Conservation (phyloP, 2,888 invertebrate genomes). For the Drosophila pullipes region DNA sequence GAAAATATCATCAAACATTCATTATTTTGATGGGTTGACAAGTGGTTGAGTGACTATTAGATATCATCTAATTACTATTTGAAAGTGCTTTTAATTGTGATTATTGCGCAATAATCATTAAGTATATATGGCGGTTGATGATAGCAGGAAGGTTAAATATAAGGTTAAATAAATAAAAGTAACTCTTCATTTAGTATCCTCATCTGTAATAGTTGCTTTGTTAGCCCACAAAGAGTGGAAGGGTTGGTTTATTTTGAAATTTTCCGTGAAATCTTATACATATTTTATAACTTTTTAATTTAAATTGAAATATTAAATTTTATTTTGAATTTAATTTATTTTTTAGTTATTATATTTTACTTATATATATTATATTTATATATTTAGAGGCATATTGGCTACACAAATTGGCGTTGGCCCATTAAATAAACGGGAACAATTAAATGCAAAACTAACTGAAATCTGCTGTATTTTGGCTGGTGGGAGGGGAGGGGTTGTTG, state of each 20-base stretch:
- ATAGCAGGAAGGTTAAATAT: not conserved
- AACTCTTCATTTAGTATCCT: not conserved
- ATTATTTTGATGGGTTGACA: not conserved
- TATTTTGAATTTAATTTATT: not conserved
- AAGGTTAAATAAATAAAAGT: not conserved
- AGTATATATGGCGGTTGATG: not conserved
- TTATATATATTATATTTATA: not conserved
- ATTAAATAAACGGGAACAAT: slow-evolving; percentile 51
- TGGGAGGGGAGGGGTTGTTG: not conserved
- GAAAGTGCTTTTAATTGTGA: not conserved
- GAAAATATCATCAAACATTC: not conserved
- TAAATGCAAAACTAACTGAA: slow-evolving; percentile 16
- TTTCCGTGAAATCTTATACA: not conserved
- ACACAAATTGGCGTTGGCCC: slow-evolving; percentile 36
- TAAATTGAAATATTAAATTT: not conserved
- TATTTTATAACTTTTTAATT: not conserved
- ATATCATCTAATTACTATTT: not conserved
- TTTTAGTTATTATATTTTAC: not conserved
- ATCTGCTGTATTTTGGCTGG: not conserved
- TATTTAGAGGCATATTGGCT: slow-evolving; percentile 6
- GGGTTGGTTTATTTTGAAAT: not conserved
- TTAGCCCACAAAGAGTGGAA: not conserved
- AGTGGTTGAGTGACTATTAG: not conserved
- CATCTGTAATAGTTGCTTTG: not conserved
- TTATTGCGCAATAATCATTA: not conserved